Evolutionary conservation across 2,113 vertebrate genomes (phyloP), one percentile per base, ranked within the genome.

Genomic region (Phylloscopus trochiloides): DNA sequence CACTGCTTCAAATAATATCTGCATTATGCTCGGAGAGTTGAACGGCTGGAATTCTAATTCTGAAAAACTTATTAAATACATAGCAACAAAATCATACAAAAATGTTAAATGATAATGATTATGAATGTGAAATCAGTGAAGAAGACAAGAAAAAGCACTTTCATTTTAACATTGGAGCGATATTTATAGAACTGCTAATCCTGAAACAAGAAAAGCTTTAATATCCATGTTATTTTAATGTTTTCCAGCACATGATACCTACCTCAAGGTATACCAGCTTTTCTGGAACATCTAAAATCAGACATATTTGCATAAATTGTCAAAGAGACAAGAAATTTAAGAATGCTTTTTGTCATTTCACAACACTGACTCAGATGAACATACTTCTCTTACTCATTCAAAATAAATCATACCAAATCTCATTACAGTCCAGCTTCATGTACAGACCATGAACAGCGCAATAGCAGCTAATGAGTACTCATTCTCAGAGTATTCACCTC

Each of bases 241-340:
- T 68, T 75, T 38, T 88, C 31, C 42, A 82, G 48, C 24, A 79
- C 48, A 58, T 45, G 21, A 73, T 38, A 84, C 21, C 8, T 38
- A 84, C 21, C 7, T 66, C 48, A 48, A 88, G 16, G 26, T 36
- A 65, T 10, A 48, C 22, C 34, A 10, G 11, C 38, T 84, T 76
- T 45, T 50, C 54, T 77, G 42, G 62, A 72, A 89, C 29, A 29
- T 45, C 76, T 94, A 93, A 97, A 95, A 95, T 96, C 90, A 95
- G 83, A 78, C 12, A 31, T 72, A 78, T 66, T 88, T 83, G 59
- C 66, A 87, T 83, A 88, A 93, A 86, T 48, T 92, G 65, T 40
- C 38, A 68, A 82, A 72, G 48, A 86, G 58, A 91, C 73, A 66
- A 87, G 92, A 8, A 71, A 8, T 2, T 66, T 58, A 8, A 11